Conservation (phyloP, 1,140 invertebrate species). For the Sweltsa coloradensis region DNA sequence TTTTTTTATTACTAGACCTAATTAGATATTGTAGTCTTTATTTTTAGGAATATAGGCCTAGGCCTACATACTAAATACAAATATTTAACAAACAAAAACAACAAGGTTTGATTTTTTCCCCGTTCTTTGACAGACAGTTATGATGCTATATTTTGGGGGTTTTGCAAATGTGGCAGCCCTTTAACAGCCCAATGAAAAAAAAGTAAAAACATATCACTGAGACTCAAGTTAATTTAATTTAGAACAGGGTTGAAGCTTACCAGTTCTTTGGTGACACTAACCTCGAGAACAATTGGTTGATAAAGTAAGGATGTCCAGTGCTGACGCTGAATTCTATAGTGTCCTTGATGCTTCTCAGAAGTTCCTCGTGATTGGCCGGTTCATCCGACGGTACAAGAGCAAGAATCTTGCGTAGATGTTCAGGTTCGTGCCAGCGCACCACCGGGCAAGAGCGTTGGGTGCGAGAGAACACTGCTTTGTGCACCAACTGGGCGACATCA, state of each 20-base stretch:
- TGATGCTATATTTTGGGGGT: not conserved
- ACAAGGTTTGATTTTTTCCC: not conserved
- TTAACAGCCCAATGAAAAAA: not conserved
- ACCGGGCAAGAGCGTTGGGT: slow-evolving; percentile 26
- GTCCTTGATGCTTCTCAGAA: slow-evolving; percentile 28
- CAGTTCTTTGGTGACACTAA: slow-evolving; percentile 17
- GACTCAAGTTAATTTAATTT: not conserved
- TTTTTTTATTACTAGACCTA: no score
- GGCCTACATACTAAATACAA: no score
- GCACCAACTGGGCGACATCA: slow-evolving; percentile 24
- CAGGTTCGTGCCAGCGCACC: slow-evolving; percentile 26
- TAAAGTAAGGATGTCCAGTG: slow-evolving; percentile 38
- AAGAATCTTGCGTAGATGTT: slow-evolving; percentile 25
- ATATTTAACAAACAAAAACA: no score
- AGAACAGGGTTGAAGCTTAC: not conserved
- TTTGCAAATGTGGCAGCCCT: not conserved
- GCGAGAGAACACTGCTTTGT: slow-evolving; percentile 27
- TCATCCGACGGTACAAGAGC: slow-evolving; percentile 23
- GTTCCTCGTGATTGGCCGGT: slow-evolving; percentile 27
- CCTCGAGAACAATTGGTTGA: slow-evolving; percentile 39
- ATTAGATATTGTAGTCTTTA: no score
- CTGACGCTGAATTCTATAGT: slow-evolving; percentile 37
- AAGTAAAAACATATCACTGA: not conserved
- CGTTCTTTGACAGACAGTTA: not conserved
- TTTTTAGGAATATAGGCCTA: no score